Evolutionary conservation across 2,113 vertebrate genomes (phyloP).

Genomic region (Illadopsis cleaveri): DNA sequence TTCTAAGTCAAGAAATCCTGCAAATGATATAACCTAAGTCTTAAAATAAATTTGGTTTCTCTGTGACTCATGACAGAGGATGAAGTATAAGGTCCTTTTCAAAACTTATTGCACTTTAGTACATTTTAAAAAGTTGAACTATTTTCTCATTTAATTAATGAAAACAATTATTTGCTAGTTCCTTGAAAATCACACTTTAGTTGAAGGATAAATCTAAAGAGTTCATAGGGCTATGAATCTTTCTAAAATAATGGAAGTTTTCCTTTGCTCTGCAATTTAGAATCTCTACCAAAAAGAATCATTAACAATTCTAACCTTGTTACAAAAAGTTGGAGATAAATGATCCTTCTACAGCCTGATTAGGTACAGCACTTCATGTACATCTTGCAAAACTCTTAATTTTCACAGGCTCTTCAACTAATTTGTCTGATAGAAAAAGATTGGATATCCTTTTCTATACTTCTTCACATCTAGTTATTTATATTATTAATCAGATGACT

Average conservation of each 20-base stretch:
- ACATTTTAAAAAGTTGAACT: background rate
- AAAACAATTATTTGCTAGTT: constrained; percentile 10
- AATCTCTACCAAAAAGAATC: background rate
- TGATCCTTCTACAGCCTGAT: constrained; percentile 14
- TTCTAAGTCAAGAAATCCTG: background rate
- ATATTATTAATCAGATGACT: constrained; percentile 7
- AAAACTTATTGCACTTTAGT: background rate
- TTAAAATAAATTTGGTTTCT: background rate
- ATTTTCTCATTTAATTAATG: constrained; percentile 27
- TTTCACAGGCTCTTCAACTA: background rate
- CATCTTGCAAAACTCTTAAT: background rate
- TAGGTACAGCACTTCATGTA: background rate
- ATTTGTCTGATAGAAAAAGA: background rate
- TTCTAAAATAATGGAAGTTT: background rate
- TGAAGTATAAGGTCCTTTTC: background rate
- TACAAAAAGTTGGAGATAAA: background rate
- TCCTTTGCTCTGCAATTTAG: background rate
- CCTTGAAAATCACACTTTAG: constrained; percentile 16
- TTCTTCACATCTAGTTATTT: background rate
- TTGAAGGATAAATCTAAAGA: background rate
- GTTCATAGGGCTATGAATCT: background rate
- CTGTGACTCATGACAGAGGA: background rate
- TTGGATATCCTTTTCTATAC: background rate
- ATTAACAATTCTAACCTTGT: constrained; percentile 47
- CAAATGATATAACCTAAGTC: background rate